Evolutionary conservation across 2,888 invertebrate species (phyloP).

Genomic region (Dilophus febrilis): DNA sequence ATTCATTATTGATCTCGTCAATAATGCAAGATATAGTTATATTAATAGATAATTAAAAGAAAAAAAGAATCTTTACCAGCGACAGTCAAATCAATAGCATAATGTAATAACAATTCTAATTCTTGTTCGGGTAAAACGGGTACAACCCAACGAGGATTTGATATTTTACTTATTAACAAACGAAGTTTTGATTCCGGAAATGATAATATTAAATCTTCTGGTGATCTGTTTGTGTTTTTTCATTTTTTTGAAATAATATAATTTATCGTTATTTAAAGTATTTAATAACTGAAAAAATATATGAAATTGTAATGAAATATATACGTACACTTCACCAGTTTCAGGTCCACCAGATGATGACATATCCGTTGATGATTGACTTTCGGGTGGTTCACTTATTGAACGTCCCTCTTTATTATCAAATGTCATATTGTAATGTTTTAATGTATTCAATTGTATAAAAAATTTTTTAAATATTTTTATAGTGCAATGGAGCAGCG

Average conservation of each 20-base stretch:
- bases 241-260: not conserved
- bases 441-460: too few species aligned
- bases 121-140: constrained; percentile 95
- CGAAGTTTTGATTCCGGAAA: constrained; percentile 80
- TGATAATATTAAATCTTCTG: constrained; percentile 26
- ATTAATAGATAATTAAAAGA: constrained; percentile 4
- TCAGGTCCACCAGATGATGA: too few species aligned
- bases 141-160: constrained; percentile 90
- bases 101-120: constrained; percentile 76
- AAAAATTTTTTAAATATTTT: too few species aligned
- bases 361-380: too few species aligned
- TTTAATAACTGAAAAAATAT: too few species aligned
- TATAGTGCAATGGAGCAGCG: too few species aligned
- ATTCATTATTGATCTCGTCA: too few species aligned
- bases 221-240: constrained; percentile 5
- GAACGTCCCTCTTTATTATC: constrained; percentile 3
- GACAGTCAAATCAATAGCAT: constrained; percentile 71
- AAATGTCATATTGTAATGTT: constrained; percentile 5
- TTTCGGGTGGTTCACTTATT: constrained; percentile 2
- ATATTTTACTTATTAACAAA: constrained; percentile 88
- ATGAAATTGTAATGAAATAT: too few species aligned
- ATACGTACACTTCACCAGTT: too few species aligned
- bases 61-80: constrained; percentile 38
- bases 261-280: too few species aligned
- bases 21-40: constrained; percentile 1